Conservation (phyloP, 2,797 vertebrate genomes). For the Coilia nasus region DNA sequence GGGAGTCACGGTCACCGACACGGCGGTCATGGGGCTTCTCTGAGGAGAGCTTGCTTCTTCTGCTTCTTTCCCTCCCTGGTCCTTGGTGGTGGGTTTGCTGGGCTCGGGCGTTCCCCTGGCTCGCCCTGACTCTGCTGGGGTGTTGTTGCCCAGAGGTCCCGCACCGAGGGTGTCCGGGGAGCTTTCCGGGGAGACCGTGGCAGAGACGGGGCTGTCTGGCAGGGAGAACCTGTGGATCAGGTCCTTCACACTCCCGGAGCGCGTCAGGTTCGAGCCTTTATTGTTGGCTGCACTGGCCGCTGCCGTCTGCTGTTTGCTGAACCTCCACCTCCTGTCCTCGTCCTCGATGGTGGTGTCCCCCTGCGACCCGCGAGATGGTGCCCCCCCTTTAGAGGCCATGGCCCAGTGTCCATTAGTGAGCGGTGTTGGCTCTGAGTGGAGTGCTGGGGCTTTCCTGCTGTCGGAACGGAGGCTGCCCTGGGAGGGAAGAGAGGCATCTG, state of each 20-base stretch:
- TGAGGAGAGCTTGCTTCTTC: not conserved
- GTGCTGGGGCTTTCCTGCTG: constrained; percentile 28
- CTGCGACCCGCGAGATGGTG: not conserved
- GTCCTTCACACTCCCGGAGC: constrained; percentile 66
- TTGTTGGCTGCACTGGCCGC: not conserved
- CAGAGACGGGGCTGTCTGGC: constrained; percentile 29
- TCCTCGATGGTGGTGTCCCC: not conserved
- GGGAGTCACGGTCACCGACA: constrained; percentile 48
- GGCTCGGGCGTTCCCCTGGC: not conserved
- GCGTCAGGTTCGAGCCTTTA: constrained; percentile 49
- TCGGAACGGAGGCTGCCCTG: not conserved
- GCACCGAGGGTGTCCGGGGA: not conserved
- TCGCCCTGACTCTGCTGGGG: not conserved
- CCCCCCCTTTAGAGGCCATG: not conserved
- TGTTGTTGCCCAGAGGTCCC: not conserved
- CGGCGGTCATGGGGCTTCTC: constrained; percentile 40
- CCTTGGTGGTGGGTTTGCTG: not conserved
- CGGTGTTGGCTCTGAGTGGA: constrained; percentile 25
- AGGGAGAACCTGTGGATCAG: constrained; percentile 70
- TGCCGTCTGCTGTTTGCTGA: constrained; percentile 42
- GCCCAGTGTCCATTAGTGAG: constrained; percentile 31
- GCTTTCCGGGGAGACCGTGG: not conserved
- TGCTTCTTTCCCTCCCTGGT: not conserved
- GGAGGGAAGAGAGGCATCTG: constrained; percentile 40
- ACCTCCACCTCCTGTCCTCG: constrained; percentile 41